Base-by-base conservation (phyloP, 2,888 invertebrate species). In the Andrena haemorrhoa region DNA sequence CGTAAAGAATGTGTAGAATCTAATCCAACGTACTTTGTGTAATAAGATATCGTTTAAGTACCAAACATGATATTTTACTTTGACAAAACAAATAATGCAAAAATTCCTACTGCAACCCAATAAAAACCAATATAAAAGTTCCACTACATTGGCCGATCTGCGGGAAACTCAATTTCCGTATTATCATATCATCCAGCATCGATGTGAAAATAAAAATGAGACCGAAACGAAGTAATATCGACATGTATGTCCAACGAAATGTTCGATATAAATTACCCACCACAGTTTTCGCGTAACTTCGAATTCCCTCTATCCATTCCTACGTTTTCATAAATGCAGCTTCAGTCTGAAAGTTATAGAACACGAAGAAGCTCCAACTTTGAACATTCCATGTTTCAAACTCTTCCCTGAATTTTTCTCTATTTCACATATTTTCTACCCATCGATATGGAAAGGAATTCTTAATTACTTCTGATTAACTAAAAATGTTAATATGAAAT, bases 211-310 rank as follows among this genome's bases (percentile, higher is more conserved):
- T 78, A 53, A 68, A 77, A 76, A 66, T 8, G 29, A n/a, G 49
- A 63, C 47, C 58, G 56, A 56, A 26, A 33, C 75, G 31, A 49
- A 63, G 49, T 65, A 74, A 74, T 60, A 51, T 77, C 64, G 75
- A 77, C 74, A 58, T 7, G 23, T 49, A 49, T 49, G 56, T 60
- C 58, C 51, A 65, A 77, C 65, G 77, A 60, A 74, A 77, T 65
- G 75, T 47, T 49, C 65, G 75, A 65, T 65, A 77, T 74, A 77
- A 77, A 75, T 77, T 77, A 65, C 65, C 75, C 60, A 74, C 60
- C 75, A 66, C 31, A 76, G 77, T 78, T 61, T 61, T 60, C 29
- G 51, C 49, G 66, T 29, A 77, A 68, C 51, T 49, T 60, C 64
- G 31, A 33, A 31, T 41, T 23, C 23, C 31, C 31, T 66, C 33